phyloP scores from a whole-genome alignment of 92 coral and sea anemone genomes.

The Ricordea florida region DNA sequence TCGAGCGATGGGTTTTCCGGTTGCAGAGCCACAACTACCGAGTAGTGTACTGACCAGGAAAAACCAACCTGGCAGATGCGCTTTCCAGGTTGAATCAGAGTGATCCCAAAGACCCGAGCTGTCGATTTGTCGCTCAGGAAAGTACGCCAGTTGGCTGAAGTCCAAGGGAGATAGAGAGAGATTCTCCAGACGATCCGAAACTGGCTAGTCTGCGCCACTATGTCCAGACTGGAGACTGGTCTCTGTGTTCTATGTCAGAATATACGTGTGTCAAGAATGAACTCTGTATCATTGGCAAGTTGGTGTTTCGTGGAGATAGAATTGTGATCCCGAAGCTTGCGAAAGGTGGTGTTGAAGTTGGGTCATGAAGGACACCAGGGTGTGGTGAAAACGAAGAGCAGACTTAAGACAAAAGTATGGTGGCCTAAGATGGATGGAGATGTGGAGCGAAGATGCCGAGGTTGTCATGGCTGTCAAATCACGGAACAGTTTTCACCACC shows the following conservation, averaged over 20 bases:
- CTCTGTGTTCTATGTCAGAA: slow-evolving; percentile 47
- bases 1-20: slow-evolving; percentile 58
- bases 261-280: slow-evolving; percentile 38
- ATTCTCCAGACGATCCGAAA: slow-evolving; percentile 54
- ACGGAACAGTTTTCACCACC: slow-evolving; percentile 26
- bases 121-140: slow-evolving; percentile 48
- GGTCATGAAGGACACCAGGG: slow-evolving; percentile 68
- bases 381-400: slow-evolving; percentile 31
- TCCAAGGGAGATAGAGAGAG: slow-evolving; percentile 51
- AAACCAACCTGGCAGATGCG: slow-evolving; percentile 54
- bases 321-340: slow-evolving; percentile 27
- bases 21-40: slow-evolving; percentile 43
- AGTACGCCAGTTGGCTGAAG: slow-evolving; percentile 61
- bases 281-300: slow-evolving; percentile 36
- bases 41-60: slow-evolving; percentile 60
- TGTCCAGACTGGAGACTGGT: slow-evolving; percentile 33
- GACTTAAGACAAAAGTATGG: slow-evolving; percentile 41
- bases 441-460: slow-evolving; percentile 26
- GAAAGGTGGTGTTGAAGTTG: slow-evolving; percentile 9
- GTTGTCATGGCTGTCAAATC: slow-evolving; percentile 42
- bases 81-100: slow-evolving; percentile 53
- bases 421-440: slow-evolving; percentile 54
- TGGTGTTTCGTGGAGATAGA: background rate
- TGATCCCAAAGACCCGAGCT: slow-evolving; percentile 54
- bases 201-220: slow-evolving; percentile 7